These are phyloP conservation scores for Tenebrosternarchus preto DNA, from an alignment of 2,113 vertebrate species.

Conservation along the genomic window DNA sequence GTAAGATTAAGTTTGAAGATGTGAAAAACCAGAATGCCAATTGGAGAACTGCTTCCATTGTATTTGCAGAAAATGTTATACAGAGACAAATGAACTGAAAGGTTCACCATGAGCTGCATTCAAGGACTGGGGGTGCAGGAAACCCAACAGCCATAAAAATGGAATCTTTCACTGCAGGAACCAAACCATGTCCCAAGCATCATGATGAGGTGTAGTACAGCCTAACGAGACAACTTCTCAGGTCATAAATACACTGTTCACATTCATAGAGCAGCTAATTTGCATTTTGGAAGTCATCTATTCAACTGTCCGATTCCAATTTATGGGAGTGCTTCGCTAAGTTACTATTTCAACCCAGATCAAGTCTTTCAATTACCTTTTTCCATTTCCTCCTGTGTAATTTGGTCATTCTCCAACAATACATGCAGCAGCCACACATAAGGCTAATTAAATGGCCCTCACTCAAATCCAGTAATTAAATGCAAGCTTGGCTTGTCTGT, in stretches of 20 bases:
- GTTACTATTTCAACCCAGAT: slow-evolving; percentile 27
- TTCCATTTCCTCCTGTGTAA: slow-evolving; percentile 38
- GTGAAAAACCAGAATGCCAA: no score
- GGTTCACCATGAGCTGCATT: neutral
- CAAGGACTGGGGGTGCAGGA: neutral
- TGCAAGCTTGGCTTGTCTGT: neutral
- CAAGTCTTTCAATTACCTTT: slow-evolving; percentile 13
- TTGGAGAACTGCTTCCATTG: neutral
- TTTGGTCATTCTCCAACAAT: slow-evolving; percentile 29
- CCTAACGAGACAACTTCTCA: neutral
- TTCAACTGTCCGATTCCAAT: slow-evolving; percentile 7
- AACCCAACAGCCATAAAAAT: slow-evolving; percentile 18
- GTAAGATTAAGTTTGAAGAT: no score
- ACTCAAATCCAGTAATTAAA: neutral
- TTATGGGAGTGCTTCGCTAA: slow-evolving; percentile 24
- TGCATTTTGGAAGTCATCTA: slow-evolving; percentile 21
- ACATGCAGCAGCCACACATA: neutral
- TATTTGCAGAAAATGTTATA: slow-evolving; percentile 1
- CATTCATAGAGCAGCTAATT: slow-evolving; percentile 10
- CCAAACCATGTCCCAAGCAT: slow-evolving; percentile 23
- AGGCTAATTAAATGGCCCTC: neutral
- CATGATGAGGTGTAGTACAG: slow-evolving; percentile 9
- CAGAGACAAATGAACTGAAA: slow-evolving; percentile 18
- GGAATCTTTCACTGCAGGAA: slow-evolving; percentile 23
- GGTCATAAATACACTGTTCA: neutral